These are phyloP conservation scores for Oscheius sp. DNA, from an alignment of 1,140 invertebrate species.

Conservation along the genomic window DNA sequence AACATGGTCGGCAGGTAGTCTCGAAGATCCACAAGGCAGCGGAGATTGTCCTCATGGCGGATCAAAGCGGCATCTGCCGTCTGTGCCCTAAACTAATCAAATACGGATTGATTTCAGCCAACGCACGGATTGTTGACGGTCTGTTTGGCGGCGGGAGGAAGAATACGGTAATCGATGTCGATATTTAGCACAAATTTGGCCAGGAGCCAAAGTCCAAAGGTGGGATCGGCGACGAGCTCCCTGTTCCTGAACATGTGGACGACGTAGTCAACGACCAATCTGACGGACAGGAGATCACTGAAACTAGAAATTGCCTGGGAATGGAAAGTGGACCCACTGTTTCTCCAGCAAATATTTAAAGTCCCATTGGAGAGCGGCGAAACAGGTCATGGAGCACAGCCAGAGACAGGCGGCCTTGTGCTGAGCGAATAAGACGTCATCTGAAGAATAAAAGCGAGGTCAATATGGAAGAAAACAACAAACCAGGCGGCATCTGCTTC, in stretches of 20 bases:
- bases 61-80: not conserved
- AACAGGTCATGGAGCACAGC: constrained; percentile 30
- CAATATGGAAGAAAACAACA: not conserved
- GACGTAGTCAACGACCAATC: constrained; percentile 4
- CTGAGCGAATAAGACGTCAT: constrained; percentile 15
- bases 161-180: constrained; percentile 1
- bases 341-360: constrained; percentile 26
- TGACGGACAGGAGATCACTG: not conserved
- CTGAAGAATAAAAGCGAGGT: not conserved
- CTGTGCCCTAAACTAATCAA: too few species aligned
- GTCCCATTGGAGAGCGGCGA: constrained; percentile 34
- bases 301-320: not conserved
- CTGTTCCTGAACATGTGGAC: constrained; percentile 14
- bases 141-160: constrained; percentile 20
- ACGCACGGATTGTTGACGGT: constrained; percentile 26
- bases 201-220: constrained; percentile 16
- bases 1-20: too few species aligned
- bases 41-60: not conserved
- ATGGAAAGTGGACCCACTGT: not conserved
- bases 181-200: constrained; percentile 15
- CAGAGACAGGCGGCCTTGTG: constrained; percentile 35
- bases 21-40: too few species aligned
- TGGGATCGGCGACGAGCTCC: constrained; percentile 1
- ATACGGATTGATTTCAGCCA: not conserved
- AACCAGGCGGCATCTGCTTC: constrained; percentile 15